phyloP scores from a whole-genome alignment of 2,113 vertebrate genomes.

The Oxyura jamaicensis region DNA sequence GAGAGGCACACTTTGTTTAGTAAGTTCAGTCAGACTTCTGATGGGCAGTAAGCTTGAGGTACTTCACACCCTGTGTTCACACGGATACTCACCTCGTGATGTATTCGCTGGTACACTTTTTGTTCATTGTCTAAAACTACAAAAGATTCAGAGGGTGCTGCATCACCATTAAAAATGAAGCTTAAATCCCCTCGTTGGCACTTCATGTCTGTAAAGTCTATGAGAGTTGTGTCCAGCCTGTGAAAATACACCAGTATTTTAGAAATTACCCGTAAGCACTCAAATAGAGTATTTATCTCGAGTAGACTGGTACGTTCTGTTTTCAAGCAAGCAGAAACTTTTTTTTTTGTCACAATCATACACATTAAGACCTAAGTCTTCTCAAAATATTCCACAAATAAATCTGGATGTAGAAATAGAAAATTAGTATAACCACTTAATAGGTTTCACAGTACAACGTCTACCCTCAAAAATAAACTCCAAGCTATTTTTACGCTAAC shows the following conservation, averaged over 20 bases:
- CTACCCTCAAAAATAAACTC: background rate
- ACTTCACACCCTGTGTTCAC: background rate
- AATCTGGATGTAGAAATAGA: background rate
- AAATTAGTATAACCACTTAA: background rate
- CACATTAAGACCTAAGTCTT: too few species aligned
- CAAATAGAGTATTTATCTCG: too few species aligned
- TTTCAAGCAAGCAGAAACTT: background rate
- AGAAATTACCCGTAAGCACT: background rate
- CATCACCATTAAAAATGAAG: conserved; percentile 98
- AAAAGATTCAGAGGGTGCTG: conserved; percentile 93
- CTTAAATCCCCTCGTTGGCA: conserved; percentile 98
- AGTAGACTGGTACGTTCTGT: fast-evolving
- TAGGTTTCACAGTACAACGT: background rate
- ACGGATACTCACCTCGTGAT: conserved; percentile 87
- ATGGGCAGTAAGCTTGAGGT: background rate
- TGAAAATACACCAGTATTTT: background rate
- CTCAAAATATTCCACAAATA: fast-evolving
- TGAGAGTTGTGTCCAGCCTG: conserved; percentile 98
- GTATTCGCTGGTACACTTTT: conserved; percentile 98
- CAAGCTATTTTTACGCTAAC: background rate
- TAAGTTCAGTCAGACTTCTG: background rate
- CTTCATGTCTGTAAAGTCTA: conserved; percentile 99
- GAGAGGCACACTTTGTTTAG: background rate
- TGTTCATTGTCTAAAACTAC: conserved; percentile 98
- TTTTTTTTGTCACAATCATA: background rate